A percentile compares a stretch with the other conserved stretches of the same genome.
phyloP scores from a whole-genome alignment of 1,140 invertebrate species.

The Trichoplusia ni region DNA sequence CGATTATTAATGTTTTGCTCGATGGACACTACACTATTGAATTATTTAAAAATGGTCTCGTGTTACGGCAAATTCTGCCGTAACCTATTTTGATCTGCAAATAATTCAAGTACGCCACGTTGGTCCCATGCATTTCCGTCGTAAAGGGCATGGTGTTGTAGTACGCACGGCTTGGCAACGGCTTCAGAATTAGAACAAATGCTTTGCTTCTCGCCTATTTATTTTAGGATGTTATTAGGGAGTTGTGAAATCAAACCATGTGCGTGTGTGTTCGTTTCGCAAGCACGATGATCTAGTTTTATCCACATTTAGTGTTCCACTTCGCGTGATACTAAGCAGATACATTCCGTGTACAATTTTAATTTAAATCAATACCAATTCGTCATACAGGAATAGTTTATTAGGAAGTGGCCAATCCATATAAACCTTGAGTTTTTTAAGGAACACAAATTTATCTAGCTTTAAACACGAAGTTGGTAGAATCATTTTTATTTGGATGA shows the following conservation, averaged over 20 bases:
- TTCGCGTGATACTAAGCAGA: conserved; percentile 7
- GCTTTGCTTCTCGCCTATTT: conserved; percentile 35
- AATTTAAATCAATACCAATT: no score
- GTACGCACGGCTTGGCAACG: conserved; percentile 3
- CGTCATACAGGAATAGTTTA: not conserved
- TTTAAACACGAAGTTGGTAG: no score
- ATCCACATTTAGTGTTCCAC: conserved; percentile 34
- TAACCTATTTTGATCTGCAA: no score
- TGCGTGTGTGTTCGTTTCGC: conserved; percentile 36
- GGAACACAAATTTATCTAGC: no score
- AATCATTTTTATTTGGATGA: no score
- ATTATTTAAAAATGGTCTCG: no score
- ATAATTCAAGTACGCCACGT: not conserved
- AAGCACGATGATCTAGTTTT: conserved; percentile 38
- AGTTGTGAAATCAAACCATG: conserved; percentile 41
- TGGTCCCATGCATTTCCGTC: not conserved
- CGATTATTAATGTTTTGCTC: not conserved
- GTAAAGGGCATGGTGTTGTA: not conserved
- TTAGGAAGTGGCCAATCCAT: no score
- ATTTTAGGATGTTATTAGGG: conserved; percentile 40
- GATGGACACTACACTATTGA: no score
- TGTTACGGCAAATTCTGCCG: no score
- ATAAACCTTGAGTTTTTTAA: no score
- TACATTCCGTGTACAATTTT: conserved; percentile 5
- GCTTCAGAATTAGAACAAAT: conserved; percentile 34